Conservation (phyloP, 2,888 invertebrate species). For the Epinotia brunnichana region DNA sequence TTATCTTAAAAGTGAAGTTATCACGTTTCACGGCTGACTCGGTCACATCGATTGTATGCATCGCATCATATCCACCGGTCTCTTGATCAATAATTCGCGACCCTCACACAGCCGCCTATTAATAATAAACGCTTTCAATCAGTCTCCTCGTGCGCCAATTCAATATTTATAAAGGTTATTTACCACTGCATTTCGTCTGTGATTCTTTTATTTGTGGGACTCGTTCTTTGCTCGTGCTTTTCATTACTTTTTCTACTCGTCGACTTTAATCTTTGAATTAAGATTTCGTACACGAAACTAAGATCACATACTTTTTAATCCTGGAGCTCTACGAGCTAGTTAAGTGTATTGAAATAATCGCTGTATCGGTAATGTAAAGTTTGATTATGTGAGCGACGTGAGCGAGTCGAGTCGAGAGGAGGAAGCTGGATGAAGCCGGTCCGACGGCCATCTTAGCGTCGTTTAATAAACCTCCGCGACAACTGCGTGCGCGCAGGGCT, state of each 20-base stretch:
- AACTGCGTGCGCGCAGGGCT: slow-evolving; percentile 73
- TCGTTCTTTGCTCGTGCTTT: slow-evolving; percentile 4
- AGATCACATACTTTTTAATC: too few relatives aligned
- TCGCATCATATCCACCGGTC: slow-evolving; percentile 62
- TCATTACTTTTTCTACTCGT: too few relatives aligned
- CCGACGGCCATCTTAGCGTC: slow-evolving; percentile 78
- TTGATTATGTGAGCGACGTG: slow-evolving; percentile 64
- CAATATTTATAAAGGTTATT: slow-evolving; percentile 62
- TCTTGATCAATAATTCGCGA: slow-evolving; percentile 71
- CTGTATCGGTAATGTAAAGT: slow-evolving; percentile 22
- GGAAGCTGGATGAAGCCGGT: slow-evolving; percentile 79
- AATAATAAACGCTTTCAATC: slow-evolving; percentile 73
- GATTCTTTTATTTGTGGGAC: not conserved
- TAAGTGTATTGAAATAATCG: slow-evolving; percentile 1
- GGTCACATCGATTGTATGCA: slow-evolving; percentile 67
- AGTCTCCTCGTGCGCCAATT: slow-evolving; percentile 69
- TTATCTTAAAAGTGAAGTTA: slow-evolving; percentile 47
- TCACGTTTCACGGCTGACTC: slow-evolving; percentile 52
- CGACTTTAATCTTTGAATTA: too few relatives aligned
- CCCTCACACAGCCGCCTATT: slow-evolving; percentile 70
- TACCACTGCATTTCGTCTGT: slow-evolving; percentile 37
- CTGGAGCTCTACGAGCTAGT: too few relatives aligned
- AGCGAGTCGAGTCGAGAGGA: slow-evolving; percentile 65
- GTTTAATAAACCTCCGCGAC: slow-evolving; percentile 80
- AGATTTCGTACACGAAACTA: too few relatives aligned